Percentiles rank a stretch among this genome's conserved stretches.
phyloP scores from a whole-genome alignment of 2,888 invertebrate species.

The Nephrotoma flavescens region DNA sequence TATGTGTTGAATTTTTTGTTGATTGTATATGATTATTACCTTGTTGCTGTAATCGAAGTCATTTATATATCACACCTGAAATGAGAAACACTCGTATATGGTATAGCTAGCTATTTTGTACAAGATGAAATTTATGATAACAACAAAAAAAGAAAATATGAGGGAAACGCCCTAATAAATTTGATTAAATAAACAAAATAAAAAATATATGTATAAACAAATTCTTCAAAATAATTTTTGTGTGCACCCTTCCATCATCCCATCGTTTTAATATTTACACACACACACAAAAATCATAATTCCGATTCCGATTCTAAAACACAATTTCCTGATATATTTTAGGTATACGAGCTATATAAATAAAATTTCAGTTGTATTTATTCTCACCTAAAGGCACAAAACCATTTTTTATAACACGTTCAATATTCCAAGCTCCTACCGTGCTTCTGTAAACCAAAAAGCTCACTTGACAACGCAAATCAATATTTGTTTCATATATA shows the following conservation, averaged over 20 bases:
- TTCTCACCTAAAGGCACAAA: background rate
- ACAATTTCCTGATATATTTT: background rate
- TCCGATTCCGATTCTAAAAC: background rate
- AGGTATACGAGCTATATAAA: background rate
- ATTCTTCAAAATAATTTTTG: background rate
- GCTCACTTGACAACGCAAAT: background rate
- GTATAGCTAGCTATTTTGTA: background rate
- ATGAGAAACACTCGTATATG: background rate
- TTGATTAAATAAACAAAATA: background rate
- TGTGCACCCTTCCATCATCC: background rate
- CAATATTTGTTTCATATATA: background rate
- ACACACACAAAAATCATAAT: background rate
- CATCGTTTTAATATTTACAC: background rate
- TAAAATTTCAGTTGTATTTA: background rate
- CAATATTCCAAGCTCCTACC: background rate
- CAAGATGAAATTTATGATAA: background rate
- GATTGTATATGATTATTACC: background rate
- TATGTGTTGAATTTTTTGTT: background rate
- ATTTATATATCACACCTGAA: background rate
- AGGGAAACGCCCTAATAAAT: background rate
- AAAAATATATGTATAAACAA: background rate
- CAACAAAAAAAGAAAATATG: background rate
- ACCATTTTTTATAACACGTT: background rate
- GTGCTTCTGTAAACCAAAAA: background rate
- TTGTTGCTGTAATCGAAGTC: background rate